Base-by-base conservation (phyloP, 2,113 vertebrate genomes). In the Lasiurus cinereus region DNA sequence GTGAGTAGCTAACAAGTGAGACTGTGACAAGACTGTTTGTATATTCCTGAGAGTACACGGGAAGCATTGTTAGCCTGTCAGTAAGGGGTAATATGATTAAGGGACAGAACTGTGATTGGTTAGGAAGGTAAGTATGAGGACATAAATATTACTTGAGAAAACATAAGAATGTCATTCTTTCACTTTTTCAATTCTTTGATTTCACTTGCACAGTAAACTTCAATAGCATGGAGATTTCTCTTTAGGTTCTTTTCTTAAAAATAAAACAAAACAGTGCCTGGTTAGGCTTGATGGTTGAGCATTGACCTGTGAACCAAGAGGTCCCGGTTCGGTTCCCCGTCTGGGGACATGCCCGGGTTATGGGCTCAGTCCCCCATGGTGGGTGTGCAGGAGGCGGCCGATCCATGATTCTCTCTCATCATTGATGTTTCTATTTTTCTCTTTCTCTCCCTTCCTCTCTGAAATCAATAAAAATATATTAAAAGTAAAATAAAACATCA, bases 1-100 rank as follows among this genome's bases (percentile, higher is more conserved):
- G 98, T 99, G 94, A 97, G 98, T 98, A 92, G 94, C 83, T 70
- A 27, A 73, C 24, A 29, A 36, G 22, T 2, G 21, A 89, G 27
- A n/a, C 0, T 54, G 3, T 22, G n/a, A 27, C 24, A 2, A 43
- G 0, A 3, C 79, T 91, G 43, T 21, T 39, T n/a, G 0, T 27
- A 1, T 2, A 0, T 39, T 72, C 59, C 6, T 67, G 50, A 46
- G 16, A 69, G 4, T 64, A 19, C 3, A 0, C 48, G 11, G 46
- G 70, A 52, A 64, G 43, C 16, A 3, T 48, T 12, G 16, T 31
- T 27, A 79, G 36, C 12, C 76, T 72, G 16, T 52, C 66, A 52
- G 1, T 62, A 50, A n/a, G 24, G 39, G 8, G 9, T 67, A 66
- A 22, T n/a, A n/a, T 54, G 29, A 14, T 33, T 66, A 46, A 72